phyloP scores from a whole-genome alignment of 2,113 vertebrate species.

The Pitta sordida region DNA sequence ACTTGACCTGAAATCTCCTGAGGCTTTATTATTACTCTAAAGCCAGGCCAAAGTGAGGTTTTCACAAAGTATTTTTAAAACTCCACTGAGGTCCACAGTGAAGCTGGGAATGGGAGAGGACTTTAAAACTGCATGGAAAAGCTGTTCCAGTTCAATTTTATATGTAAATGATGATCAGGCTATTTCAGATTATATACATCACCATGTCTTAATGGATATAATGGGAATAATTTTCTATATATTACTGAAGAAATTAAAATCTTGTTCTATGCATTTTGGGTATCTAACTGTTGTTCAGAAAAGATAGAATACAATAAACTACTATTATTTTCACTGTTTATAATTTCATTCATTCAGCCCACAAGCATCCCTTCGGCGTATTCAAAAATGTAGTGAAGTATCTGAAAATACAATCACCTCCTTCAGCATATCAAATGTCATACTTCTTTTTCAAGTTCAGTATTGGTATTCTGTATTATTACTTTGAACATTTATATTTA shows the following conservation, averaged over 20 bases:
- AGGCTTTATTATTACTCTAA: neutral
- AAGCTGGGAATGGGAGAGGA: accelerated
- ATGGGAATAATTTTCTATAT: neutral
- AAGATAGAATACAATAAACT: neutral
- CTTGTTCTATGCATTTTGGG: neutral
- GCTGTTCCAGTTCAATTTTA: neutral
- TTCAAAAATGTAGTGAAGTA: neutral
- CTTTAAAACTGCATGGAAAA: neutral
- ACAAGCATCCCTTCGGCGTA: neutral
- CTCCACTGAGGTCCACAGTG: neutral
- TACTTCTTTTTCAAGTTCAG: neutral
- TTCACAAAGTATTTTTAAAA: neutral
- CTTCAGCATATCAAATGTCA: neutral
- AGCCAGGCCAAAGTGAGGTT: neutral
- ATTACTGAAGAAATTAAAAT: neutral
- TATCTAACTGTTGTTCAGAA: neutral
- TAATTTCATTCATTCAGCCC: neutral
- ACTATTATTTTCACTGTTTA: neutral
- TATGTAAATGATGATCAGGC: accelerated
- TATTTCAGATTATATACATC: neutral
- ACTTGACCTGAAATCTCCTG: neutral
- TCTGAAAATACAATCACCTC: neutral
- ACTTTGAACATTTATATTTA: neutral
- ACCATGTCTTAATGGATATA: neutral
- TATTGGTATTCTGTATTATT: neutral